Percentiles rank a stretch among this genome's conserved stretches.
Conservation (phyloP, 2,888 invertebrate species). For the Epistrophe eligans region DNA sequence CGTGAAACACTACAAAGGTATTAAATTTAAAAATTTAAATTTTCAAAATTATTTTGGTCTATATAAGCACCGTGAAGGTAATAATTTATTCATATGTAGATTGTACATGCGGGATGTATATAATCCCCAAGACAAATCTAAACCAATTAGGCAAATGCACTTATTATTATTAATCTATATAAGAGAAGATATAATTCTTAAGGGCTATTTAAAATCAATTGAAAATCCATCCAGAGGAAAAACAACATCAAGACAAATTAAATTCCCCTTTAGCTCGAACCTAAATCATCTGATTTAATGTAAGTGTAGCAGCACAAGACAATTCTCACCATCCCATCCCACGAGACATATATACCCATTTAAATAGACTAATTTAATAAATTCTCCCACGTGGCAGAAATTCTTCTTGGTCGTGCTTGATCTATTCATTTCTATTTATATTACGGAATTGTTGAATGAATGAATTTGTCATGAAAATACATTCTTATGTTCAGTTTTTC, state of each 20-base stretch:
- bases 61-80: background rate
- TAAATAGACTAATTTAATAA: conserved; percentile 49
- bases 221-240: conserved; percentile 27
- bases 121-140: conserved; percentile 30
- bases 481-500: background rate
- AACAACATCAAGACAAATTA: conserved; percentile 40
- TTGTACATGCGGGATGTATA: background rate
- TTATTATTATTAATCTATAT: conserved; percentile 29
- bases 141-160: conserved; percentile 50
- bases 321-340: conserved; percentile 54
- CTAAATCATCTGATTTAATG: conserved; percentile 15
- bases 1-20: too few relatives aligned
- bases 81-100: conserved; percentile 17
- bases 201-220: conserved; percentile 31
- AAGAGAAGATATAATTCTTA: conserved; percentile 14
- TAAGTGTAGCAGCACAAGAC: conserved; percentile 20
- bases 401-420: background rate
- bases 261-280: conserved; percentile 28
- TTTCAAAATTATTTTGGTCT: background rate
- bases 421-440: background rate
- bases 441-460: background rate
- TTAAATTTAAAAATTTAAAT: background rate
- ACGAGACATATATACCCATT: conserved; percentile 46
- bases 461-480: background rate
- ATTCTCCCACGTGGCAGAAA: conserved; percentile 64